Percentiles rank a stretch among this genome's conserved stretches.
These are phyloP conservation scores for Drosophila melanosoma DNA, from an alignment of 2,888 invertebrate species.

Conservation along the genomic window DNA sequence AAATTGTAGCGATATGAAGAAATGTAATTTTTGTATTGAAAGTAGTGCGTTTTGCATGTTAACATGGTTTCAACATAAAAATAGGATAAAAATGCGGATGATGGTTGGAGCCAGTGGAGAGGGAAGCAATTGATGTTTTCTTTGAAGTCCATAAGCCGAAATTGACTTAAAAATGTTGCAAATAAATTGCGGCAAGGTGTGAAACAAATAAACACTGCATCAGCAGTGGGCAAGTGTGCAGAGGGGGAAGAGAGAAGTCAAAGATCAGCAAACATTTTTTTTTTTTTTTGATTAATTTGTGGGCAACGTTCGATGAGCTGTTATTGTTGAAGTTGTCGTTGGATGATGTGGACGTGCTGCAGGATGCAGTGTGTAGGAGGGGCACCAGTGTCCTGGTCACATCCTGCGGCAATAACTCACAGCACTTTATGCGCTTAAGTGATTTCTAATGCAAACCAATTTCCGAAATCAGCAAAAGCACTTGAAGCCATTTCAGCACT, in stretches of 20 bases:
- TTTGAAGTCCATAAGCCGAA: slow-evolving; percentile 69
- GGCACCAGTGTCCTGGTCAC: slow-evolving; percentile 55
- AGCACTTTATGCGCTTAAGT: slow-evolving; percentile 81
- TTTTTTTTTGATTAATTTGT: slow-evolving; percentile 66
- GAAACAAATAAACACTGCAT: slow-evolving; percentile 6
- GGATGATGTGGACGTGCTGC: neutral
- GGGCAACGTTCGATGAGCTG: slow-evolving; percentile 38
- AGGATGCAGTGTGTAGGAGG: neutral
- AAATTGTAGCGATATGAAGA: neutral
- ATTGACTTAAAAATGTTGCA: slow-evolving; percentile 58
- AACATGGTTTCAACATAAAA: neutral
- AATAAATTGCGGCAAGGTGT: slow-evolving; percentile 13
- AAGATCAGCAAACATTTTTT: slow-evolving; percentile 40
- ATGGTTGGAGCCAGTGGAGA: slow-evolving; percentile 35
- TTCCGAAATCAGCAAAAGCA: slow-evolving; percentile 81
- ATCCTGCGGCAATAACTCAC: slow-evolving; percentile 80
- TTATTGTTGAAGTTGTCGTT: slow-evolving; percentile 3
- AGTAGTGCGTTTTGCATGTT: neutral
- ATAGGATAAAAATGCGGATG: neutral
- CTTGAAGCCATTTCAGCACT: slow-evolving; percentile 70
- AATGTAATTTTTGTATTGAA: neutral
- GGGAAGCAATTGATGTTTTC: slow-evolving; percentile 56
- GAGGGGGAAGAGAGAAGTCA: neutral
- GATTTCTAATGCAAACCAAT: slow-evolving; percentile 81
- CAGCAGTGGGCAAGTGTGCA: neutral